These are phyloP conservation scores for Lophius americanus DNA, from an alignment of 2,797 vertebrate species.

Conservation along the genomic window DNA sequence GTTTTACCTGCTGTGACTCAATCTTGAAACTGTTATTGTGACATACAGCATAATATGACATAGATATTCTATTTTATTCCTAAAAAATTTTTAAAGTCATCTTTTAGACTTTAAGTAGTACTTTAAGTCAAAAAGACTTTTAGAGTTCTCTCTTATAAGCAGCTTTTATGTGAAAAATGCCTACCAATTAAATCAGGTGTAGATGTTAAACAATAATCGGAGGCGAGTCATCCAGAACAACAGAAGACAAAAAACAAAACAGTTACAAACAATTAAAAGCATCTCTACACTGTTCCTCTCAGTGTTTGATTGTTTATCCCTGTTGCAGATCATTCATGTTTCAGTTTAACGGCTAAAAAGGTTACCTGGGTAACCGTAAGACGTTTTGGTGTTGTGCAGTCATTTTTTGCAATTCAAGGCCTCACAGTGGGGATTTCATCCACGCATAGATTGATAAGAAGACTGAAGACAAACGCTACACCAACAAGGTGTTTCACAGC, in stretches of 20 bases:
- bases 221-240: conserved; percentile 6
- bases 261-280: background rate
- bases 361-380: conserved; percentile 38
- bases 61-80: background rate
- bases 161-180: background rate
- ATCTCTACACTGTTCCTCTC: background rate
- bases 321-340: conserved; percentile 32
- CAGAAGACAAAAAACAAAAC: conserved; percentile 7
- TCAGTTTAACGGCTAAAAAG: conserved; percentile 29
- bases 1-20: too few relatives aligned
- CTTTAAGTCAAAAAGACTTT: background rate
- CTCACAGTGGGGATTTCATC: conserved; percentile 37
- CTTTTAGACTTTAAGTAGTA: background rate
- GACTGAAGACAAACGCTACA: conserved; percentile 20
- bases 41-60: conserved; percentile 3
- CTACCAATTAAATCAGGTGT: background rate
- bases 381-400: conserved; percentile 51
- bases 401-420: conserved; percentile 59
- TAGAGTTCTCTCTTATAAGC: background rate
- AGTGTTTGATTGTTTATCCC: background rate
- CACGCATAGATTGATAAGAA: conserved; percentile 31
- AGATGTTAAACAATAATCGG: conserved; percentile 1
- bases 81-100: too few relatives aligned
- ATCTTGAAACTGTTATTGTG: background rate
- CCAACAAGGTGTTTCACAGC: conserved; percentile 41